phyloP scores from a whole-genome alignment of 2,113 vertebrate genomes.

The Butorides virescens region DNA sequence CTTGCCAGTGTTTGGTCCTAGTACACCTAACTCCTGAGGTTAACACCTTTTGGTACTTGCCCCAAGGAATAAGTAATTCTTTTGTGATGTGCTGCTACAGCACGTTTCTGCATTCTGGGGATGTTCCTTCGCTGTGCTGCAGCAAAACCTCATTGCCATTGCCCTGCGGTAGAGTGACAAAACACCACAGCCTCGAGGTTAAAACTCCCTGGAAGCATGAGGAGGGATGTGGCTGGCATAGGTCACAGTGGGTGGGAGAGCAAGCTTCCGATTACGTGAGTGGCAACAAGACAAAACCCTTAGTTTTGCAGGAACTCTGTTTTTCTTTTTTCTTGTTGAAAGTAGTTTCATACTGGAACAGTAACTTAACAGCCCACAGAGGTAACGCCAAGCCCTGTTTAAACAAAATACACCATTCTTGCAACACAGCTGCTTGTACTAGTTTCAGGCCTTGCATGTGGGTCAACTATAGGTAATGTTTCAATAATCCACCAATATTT shows the following conservation, averaged over 20 bases:
- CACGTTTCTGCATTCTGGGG: background rate
- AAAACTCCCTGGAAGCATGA: background rate
- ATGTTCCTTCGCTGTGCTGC: background rate
- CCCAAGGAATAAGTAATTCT: background rate
- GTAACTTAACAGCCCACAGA: background rate
- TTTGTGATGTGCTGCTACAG: background rate
- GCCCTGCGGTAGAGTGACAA: background rate
- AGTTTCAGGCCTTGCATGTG: background rate
- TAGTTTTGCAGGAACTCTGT: background rate
- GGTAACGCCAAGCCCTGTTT: rapidly evolving
- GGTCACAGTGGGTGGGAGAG: background rate
- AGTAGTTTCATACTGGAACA: background rate
- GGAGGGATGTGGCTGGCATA: background rate
- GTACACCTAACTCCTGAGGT: background rate
- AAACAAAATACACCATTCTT: background rate
- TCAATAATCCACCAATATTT: background rate
- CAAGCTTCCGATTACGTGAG: background rate
- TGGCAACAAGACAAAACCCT: background rate
- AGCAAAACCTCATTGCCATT: background rate
- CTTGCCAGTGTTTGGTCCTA: background rate
- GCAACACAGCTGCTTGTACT: background rate
- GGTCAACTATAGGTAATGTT: background rate
- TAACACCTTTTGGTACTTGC: background rate
- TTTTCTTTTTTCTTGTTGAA: background rate
- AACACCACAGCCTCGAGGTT: background rate